Percentiles rank a stretch among this genome's conserved stretches.
phyloP scores from a whole-genome alignment of 2,113 vertebrate genomes.

The Podilymbus podiceps region DNA sequence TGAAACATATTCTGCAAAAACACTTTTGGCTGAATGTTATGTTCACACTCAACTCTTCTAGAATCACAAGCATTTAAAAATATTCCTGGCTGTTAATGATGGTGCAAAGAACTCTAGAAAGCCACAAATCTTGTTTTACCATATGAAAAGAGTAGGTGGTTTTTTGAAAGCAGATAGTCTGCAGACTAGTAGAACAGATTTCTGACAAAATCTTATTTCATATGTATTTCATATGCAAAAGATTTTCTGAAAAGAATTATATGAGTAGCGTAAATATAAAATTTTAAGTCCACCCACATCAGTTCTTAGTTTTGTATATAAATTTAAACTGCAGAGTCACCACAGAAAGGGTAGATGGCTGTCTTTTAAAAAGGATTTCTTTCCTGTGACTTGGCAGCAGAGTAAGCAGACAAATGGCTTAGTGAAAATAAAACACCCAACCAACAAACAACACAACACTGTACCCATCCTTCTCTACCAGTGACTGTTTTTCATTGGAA shows the following conservation, averaged over 20 bases:
- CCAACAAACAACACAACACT: background rate
- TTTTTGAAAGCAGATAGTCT: background rate
- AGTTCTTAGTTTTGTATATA: background rate
- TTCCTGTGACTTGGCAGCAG: background rate
- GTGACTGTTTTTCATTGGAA: background rate
- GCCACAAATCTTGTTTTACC: background rate
- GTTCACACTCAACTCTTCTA: slow-evolving; percentile 19
- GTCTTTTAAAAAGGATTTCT: accelerated
- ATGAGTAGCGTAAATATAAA: background rate
- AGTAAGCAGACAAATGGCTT: background rate
- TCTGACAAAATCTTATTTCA: background rate
- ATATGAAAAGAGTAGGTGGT: background rate
- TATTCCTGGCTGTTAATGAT: background rate
- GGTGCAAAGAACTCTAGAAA: background rate
- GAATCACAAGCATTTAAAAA: slow-evolving; percentile 8
- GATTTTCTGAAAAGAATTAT: background rate
- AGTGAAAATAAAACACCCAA: background rate
- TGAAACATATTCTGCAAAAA: slow-evolving; percentile 15
- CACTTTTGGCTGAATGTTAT: background rate
- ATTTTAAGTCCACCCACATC: background rate
- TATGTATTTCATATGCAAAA: background rate
- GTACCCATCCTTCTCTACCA: background rate
- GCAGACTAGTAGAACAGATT: background rate
- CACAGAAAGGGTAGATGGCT: background rate
- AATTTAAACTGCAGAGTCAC: background rate